phyloP scores from a whole-genome alignment of 2,888 invertebrate genomes.

The Cosmopolites sordidus region DNA sequence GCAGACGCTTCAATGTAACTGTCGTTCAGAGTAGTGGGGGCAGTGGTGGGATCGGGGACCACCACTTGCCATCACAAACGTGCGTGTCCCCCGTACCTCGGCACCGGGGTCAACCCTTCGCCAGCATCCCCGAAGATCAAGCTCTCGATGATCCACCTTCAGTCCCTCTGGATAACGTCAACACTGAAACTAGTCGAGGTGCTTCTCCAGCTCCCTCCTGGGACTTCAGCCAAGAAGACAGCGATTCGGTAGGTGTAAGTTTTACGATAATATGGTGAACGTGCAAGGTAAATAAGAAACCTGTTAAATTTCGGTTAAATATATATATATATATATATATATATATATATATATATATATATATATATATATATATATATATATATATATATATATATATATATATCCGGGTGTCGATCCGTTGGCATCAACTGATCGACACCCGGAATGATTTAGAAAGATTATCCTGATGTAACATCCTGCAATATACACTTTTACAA shows the following conservation, averaged over 20 bases:
- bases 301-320: too few relatives aligned
- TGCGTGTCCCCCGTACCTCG: conserved; percentile 43
- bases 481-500: too few relatives aligned
- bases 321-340: too few relatives aligned
- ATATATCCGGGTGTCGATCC: too few relatives aligned
- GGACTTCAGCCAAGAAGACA: conserved; percentile 46
- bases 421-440: too few relatives aligned
- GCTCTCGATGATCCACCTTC: conserved; percentile 47
- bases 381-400: too few relatives aligned
- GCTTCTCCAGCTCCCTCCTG: conserved; percentile 46
- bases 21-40: conserved; percentile 32
- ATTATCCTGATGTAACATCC: too few relatives aligned
- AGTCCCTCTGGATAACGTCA: conserved; percentile 21
- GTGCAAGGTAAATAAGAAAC: too few relatives aligned
- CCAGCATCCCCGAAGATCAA: conserved; percentile 50
- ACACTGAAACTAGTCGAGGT: conserved; percentile 34
- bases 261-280: neutral
- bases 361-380: too few relatives aligned
- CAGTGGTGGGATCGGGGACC: conserved; percentile 1
- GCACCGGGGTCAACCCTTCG: conserved; percentile 47
- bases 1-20: conserved; percentile 55
- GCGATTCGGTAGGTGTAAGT: conserved; percentile 41
- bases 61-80: conserved; percentile 33
- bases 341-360: too few relatives aligned
- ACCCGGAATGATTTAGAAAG: too few relatives aligned